Evolutionary conservation across 2,113 vertebrate species (phyloP).

Genomic region (Strigops habroptila): DNA sequence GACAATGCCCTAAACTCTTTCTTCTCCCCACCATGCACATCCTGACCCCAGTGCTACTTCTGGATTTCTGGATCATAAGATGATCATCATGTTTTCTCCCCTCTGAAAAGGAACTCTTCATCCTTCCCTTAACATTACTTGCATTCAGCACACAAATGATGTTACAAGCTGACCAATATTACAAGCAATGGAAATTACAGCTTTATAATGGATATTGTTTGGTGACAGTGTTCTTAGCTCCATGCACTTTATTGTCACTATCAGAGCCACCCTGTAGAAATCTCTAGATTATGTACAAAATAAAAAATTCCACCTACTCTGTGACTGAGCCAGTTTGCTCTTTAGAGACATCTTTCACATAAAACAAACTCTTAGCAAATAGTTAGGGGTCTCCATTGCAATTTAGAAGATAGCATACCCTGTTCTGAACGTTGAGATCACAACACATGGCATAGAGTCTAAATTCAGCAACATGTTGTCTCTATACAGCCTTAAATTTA

Average conservation of each 20-base stretch:
- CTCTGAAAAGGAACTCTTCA: neutral
- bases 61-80: neutral
- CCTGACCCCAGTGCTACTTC: neutral
- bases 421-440: neutral
- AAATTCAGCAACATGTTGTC: neutral
- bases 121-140: neutral
- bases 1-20: neutral
- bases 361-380: neutral
- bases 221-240: neutral
- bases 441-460: neutral
- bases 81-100: fast-evolving
- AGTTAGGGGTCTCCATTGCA: neutral
- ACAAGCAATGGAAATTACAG: neutral
- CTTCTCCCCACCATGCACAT: neutral
- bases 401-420: neutral
- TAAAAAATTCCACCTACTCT: neutral
- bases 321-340: neutral
- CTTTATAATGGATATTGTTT: neutral
- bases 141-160: neutral
- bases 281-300: neutral
- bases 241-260: neutral
- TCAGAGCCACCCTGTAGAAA: neutral
- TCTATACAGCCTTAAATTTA: neutral
- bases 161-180: neutral
- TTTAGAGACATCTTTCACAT: neutral